Conservation (phyloP, 2,888 invertebrate species). For the Drosophila koepferae region DNA sequence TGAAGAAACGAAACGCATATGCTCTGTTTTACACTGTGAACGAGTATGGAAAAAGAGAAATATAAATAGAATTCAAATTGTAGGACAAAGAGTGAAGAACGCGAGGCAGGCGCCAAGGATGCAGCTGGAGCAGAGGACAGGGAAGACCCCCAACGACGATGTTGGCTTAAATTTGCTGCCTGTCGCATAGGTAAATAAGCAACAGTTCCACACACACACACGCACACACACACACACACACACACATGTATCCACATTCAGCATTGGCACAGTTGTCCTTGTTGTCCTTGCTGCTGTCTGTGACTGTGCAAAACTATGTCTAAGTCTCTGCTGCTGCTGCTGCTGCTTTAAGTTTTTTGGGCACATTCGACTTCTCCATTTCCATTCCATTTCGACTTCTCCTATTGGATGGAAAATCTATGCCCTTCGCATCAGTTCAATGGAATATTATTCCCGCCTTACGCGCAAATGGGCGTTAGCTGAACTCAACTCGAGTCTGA, state of each 20-base stretch:
- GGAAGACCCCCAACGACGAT: constrained; percentile 19
- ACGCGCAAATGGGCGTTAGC: constrained; percentile 30
- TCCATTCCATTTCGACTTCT: constrained; percentile 57
- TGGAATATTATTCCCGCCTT: constrained; percentile 21
- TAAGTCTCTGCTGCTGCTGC: constrained; percentile 7
- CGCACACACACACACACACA: constrained; percentile 15
- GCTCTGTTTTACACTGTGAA: background rate
- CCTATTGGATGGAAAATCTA: background rate
- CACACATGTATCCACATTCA: constrained; percentile 48
- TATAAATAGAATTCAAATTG: constrained; percentile 50
- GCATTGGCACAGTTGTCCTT: constrained; percentile 54
- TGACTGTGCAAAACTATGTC: constrained; percentile 30
- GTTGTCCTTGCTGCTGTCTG: constrained; percentile 21
- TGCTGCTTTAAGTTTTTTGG: constrained; percentile 10
- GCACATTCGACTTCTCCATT: no score
- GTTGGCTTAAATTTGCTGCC: constrained; percentile 63
- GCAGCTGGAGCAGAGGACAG: background rate
- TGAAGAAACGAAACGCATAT: background rate
- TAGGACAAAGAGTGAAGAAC: constrained; percentile 22
- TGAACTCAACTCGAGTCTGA: constrained; percentile 18
- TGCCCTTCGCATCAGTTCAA: constrained; percentile 46
- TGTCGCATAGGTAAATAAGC: constrained; percentile 76
- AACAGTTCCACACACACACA: constrained; percentile 47
- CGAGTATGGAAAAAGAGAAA: constrained; percentile 30
- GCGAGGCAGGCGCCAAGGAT: constrained; percentile 35